A percentile compares a stretch with the other conserved stretches of the same genome.
Evolutionary conservation across 1,140 invertebrate genomes (phyloP).

Genomic region (Orussus abietinus): DNA sequence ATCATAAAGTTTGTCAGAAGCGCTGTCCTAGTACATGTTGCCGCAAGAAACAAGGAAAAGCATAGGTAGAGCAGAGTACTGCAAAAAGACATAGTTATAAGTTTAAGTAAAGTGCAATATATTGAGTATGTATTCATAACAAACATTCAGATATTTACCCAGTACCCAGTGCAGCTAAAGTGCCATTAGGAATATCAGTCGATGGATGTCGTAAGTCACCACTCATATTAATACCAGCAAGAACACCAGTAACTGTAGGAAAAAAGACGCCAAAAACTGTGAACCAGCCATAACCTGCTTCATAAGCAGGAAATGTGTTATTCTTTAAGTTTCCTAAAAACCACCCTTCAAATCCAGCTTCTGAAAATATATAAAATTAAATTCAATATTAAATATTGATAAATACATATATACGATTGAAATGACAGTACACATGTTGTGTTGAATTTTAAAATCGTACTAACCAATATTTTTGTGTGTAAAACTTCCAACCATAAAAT

Average conservation of each 20-base stretch:
- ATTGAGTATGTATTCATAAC: conserved; percentile 8
- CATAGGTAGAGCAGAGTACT: conserved; percentile 88
- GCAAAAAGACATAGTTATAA: conserved; percentile 38
- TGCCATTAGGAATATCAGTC: conserved; percentile 90
- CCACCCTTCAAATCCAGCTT: conserved; percentile 82
- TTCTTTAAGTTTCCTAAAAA: conserved; percentile 70
- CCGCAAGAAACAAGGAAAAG: conserved; percentile 85
- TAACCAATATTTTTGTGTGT: conserved; percentile 65
- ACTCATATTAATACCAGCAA: conserved; percentile 97
- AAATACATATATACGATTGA: conserved; percentile 7
- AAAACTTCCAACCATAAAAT: conserved; percentile 87
- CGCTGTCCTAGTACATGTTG: conserved; percentile 72
- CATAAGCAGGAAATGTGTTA: conserved; percentile 80
- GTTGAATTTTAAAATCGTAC: conserved; percentile 18
- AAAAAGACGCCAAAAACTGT: conserved; percentile 94
- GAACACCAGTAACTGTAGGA: conserved; percentile 87
- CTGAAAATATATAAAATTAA: conserved; percentile 51
- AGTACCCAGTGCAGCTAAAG: conserved; percentile 82
- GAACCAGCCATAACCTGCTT: conserved; percentile 80
- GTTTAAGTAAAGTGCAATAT: conserved; percentile 2
- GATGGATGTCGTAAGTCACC: conserved; percentile 89
- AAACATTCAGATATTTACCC: conserved; percentile 56
- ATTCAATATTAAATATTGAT: conserved; percentile 7
- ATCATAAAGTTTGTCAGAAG: conserved; percentile 86
- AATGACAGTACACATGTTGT: background rate